Conservation (phyloP, 2,888 invertebrate genomes). For the Scaptomyza polygonia region DNA sequence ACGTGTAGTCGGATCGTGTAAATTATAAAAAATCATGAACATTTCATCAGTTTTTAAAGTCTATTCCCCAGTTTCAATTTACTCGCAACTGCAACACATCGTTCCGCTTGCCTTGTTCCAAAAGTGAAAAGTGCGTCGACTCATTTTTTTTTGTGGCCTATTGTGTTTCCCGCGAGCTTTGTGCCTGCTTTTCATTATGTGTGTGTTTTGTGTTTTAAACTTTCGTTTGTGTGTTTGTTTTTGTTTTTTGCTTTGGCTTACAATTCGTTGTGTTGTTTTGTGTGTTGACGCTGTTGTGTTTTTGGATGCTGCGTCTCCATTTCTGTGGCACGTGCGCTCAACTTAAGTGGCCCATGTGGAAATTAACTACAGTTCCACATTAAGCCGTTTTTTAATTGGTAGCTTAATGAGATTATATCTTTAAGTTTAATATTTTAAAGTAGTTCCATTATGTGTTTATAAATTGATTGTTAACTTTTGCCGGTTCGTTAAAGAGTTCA, state of each 20-base stretch:
- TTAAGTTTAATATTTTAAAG: not conserved
- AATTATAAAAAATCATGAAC: constrained; percentile 68
- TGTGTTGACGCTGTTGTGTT: constrained; percentile 12
- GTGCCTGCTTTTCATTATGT: constrained; percentile 27
- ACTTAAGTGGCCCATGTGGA: constrained; percentile 55
- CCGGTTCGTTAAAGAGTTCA: not conserved
- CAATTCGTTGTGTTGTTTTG: constrained; percentile 26
- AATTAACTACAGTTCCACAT: constrained; percentile 31
- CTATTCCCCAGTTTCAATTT: constrained; percentile 23
- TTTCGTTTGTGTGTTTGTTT: constrained; percentile 57
- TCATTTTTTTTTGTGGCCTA: constrained; percentile 28
- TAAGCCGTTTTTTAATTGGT: not conserved
- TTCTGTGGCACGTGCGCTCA: constrained; percentile 58
- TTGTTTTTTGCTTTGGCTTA: constrained; percentile 39
- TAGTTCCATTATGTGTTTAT: not conserved
- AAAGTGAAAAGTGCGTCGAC: constrained; percentile 71
- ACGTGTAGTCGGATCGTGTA: constrained; percentile 45
- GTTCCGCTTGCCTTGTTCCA: constrained; percentile 66
- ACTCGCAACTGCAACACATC: constrained; percentile 36
- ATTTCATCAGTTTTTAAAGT: constrained; percentile 61
- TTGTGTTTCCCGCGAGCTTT: constrained; percentile 49
- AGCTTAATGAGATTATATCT: not conserved
- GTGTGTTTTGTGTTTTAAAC: constrained; percentile 45
- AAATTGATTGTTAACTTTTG: too few species aligned
- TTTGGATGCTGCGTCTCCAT: constrained; percentile 46